These are phyloP conservation scores for Koerneria pararmatus DNA, from an alignment of 2,888 invertebrate genomes.

Conservation along the genomic window DNA sequence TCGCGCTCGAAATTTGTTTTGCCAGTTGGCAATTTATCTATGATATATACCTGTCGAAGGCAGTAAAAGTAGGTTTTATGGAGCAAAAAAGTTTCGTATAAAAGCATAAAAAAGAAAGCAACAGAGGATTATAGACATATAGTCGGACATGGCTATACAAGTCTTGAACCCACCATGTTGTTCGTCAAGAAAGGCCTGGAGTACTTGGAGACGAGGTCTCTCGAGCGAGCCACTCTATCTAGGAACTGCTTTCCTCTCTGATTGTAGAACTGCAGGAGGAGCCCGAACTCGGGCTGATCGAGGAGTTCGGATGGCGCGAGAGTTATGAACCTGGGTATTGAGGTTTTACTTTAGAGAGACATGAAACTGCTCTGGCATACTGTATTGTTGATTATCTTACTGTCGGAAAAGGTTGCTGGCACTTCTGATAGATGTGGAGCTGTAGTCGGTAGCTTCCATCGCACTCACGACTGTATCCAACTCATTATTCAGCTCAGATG, in stretches of 20 bases:
- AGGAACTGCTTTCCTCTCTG: conserved; percentile 39
- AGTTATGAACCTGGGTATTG: conserved; percentile 61
- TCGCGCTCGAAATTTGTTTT: too few species aligned
- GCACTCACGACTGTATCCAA: conserved; percentile 59
- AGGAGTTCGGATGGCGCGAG: conserved; percentile 61
- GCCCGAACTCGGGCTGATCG: conserved; percentile 35
- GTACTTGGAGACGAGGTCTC: conserved; percentile 79
- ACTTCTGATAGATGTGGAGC: conserved; percentile 62
- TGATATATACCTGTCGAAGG: too few species aligned
- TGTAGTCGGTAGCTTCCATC: conserved; percentile 61
- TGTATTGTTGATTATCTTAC: too few species aligned
- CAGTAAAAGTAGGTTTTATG: too few species aligned
- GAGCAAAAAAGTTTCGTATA: too few species aligned
- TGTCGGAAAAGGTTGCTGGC: conserved; percentile 62
- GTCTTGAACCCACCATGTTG: conserved; percentile 76
- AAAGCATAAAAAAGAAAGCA: too few species aligned
- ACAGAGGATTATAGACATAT: too few species aligned
- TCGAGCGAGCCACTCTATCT: conserved; percentile 64
- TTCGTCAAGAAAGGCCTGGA: conserved; percentile 81
- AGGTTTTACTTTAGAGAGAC: background rate
- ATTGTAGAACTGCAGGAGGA: conserved; percentile 18
- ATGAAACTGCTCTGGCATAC: background rate
- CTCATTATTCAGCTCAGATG: conserved; percentile 60
- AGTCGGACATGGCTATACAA: too few species aligned
- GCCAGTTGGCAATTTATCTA: too few species aligned